Conservation (phyloP, 1,140 invertebrate species). For the Bombus sibiricus region DNA sequence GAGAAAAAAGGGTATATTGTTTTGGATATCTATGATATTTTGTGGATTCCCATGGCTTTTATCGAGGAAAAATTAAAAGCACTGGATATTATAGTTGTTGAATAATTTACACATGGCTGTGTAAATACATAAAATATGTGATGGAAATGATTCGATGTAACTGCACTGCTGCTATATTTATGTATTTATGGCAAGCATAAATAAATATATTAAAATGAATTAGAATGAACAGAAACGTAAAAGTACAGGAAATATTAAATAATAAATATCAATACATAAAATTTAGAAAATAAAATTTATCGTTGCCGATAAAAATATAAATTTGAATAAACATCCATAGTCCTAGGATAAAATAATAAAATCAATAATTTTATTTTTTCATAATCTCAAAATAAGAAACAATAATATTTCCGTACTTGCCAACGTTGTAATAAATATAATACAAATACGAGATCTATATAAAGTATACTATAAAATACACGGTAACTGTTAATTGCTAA, state of each 20-base stretch:
- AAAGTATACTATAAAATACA: not conserved
- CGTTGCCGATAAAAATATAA: too few species aligned
- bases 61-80: not conserved
- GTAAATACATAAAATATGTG: not conserved
- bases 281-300: too few species aligned
- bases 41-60: not conserved
- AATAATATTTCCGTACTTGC: not conserved
- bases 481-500: constrained; percentile 4
- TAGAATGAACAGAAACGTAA: not conserved
- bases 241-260: too few species aligned
- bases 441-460: not conserved
- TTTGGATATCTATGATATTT: not conserved
- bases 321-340: too few species aligned
- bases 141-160: too few species aligned
- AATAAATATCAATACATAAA: too few species aligned
- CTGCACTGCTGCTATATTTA: too few species aligned
- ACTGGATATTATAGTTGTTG: not conserved
- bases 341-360: not conserved
- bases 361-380: not conserved
- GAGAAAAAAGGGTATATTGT: too few species aligned
- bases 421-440: not conserved
- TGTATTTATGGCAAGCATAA: too few species aligned
- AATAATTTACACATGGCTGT: not conserved
- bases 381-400: not conserved
- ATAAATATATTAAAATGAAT: too few species aligned